phyloP scores from a whole-genome alignment of 2,888 invertebrate species.

The Ennomos fuscantarius region DNA sequence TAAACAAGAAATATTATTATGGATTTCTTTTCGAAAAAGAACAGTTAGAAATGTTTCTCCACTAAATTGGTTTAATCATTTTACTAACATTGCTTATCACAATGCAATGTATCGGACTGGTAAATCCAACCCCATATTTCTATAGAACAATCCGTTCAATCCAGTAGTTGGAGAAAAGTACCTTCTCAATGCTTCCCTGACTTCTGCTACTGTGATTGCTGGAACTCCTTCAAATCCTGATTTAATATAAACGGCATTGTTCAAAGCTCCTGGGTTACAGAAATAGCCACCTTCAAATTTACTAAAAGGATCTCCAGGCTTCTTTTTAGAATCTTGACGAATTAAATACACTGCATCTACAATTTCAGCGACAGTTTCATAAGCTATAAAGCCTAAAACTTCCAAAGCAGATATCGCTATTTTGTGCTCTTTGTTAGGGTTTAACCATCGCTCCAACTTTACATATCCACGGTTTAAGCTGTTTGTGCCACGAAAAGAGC shows the following conservation, averaged over 20 bases:
- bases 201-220: slow-evolving; percentile 91
- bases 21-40: too few relatives aligned
- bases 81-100: slow-evolving; percentile 33
- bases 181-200: slow-evolving; percentile 92
- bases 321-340: slow-evolving; percentile 90
- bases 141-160: slow-evolving; percentile 79
- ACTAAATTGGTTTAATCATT: too few relatives aligned
- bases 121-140: slow-evolving; percentile 76
- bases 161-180: slow-evolving; percentile 87
- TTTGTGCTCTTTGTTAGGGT: slow-evolving; percentile 86
- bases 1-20: too few relatives aligned
- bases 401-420: slow-evolving; percentile 88
- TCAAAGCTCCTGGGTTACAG: slow-evolving; percentile 86
- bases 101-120: slow-evolving; percentile 69
- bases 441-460: slow-evolving; percentile 87
- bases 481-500: slow-evolving; percentile 86
- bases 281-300: slow-evolving; percentile 87
- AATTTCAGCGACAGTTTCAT: slow-evolving; percentile 95
- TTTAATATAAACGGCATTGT: slow-evolving; percentile 82
- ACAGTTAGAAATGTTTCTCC: too few relatives aligned
- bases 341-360: slow-evolving; percentile 93
- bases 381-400: slow-evolving; percentile 93
- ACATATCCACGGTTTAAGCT: slow-evolving; percentile 80
- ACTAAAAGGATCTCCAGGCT: slow-evolving; percentile 88
- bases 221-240: slow-evolving; percentile 88